phyloP scores from a whole-genome alignment of 64 coral and sea anemone genomes.

The Pachyseris speciosa region DNA sequence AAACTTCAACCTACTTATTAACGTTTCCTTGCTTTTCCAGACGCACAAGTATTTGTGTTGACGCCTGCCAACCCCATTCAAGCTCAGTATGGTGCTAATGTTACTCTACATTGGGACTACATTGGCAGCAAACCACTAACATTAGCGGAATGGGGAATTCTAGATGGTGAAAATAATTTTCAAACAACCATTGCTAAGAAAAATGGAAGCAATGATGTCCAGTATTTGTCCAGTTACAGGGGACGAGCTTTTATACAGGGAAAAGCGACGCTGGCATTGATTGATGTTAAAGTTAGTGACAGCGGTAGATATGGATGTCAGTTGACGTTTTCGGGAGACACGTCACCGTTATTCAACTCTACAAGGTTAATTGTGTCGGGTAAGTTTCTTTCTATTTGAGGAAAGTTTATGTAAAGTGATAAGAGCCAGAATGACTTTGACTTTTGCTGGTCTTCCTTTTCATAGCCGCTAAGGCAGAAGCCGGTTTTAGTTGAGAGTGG shows the following conservation, averaged over 20 bases:
- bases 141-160: background rate
- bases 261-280: background rate
- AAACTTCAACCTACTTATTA: background rate
- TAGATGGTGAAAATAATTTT: background rate
- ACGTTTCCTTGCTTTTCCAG: background rate
- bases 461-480: too few species aligned
- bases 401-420: background rate
- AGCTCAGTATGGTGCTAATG: constrained; percentile 2
- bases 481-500: background rate
- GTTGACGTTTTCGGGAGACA: background rate
- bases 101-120: constrained; percentile 34
- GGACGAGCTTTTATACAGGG: background rate
- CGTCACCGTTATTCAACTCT: background rate
- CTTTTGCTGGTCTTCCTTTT: too few species aligned
- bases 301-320: constrained; percentile 8
- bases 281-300: constrained; percentile 4
- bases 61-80: background rate
- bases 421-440: too few species aligned
- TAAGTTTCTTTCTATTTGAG: background rate
- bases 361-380: constrained; percentile 2
- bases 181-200: constrained; percentile 12
- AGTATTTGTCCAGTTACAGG: constrained; percentile 9
- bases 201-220: background rate
- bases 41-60: constrained; percentile 32
- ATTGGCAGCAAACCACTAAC: background rate